Conservation (phyloP, 1,140 invertebrate species). For the Harlomillsia oculata region DNA sequence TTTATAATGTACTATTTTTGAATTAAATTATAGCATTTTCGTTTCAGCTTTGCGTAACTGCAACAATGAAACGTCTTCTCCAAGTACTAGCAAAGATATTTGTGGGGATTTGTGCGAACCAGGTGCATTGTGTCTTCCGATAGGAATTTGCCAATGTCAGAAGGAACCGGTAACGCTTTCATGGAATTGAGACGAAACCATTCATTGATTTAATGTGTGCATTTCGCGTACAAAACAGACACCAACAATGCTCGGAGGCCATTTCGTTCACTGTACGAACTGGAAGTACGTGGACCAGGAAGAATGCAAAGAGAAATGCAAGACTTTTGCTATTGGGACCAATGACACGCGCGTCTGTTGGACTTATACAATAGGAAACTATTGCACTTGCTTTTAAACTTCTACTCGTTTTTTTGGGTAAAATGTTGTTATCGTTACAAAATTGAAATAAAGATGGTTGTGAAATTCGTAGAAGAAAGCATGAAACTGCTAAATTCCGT, state of each 20-base stretch:
- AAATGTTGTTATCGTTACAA: too few species aligned
- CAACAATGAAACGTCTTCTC: neutral
- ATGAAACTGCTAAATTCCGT: too few species aligned
- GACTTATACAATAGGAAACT: conserved; percentile 22
- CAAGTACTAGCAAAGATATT: conserved; percentile 7
- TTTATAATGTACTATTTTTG: too few species aligned
- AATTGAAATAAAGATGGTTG: too few species aligned
- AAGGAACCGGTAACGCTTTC: conserved; percentile 6
- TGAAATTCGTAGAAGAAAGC: too few species aligned
- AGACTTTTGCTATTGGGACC: neutral
- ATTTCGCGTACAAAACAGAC: neutral
- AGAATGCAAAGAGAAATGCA: conserved; percentile 6
- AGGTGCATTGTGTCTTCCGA: neutral
- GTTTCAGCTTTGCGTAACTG: too few species aligned
- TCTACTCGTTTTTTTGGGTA: too few species aligned
- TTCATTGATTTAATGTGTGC: neutral
- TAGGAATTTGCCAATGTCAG: conserved; percentile 1
- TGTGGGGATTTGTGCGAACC: conserved; percentile 14
- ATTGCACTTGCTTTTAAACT: conserved; percentile 20
- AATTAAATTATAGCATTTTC: too few species aligned
- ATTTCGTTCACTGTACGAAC: conserved; percentile 27
- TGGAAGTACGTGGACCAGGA: conserved; percentile 24
- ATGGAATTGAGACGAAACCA: neutral
- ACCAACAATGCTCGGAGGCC: conserved; percentile 12
- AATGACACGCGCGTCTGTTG: conserved; percentile 22